Conservation (phyloP, 1,140 invertebrate genomes). For the fruit fly (Drosophila melanogaster) region DNA sequence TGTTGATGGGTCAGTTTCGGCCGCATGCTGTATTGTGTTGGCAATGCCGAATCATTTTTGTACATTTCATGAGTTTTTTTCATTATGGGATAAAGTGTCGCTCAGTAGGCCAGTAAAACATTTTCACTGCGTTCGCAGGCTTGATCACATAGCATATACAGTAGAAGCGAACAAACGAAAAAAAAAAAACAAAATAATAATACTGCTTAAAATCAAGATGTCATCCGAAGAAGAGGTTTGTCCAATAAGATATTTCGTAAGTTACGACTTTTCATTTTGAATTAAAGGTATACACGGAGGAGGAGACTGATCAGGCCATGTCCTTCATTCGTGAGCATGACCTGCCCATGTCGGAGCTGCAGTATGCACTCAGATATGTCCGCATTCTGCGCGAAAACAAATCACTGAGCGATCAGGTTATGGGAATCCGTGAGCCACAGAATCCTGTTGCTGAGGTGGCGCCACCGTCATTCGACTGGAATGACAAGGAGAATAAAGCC, state of each 20-base stretch:
- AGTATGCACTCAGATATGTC: constrained; percentile 51
- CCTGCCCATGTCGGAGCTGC: constrained; percentile 59
- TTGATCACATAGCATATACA: not conserved
- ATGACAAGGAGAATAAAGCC: not conserved
- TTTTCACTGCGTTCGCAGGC: not conserved
- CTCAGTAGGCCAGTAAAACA: constrained; percentile 10
- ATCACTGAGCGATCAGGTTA: not conserved
- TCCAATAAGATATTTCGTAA: no score
- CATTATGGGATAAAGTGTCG: not conserved
- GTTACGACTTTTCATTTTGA: not conserved
- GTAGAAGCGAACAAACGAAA: not conserved
- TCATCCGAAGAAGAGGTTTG: constrained; percentile 17
- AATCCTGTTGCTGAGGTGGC: not conserved
- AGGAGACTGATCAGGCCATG: constrained; percentile 41
- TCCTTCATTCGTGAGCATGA: constrained; percentile 38
- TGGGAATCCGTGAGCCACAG: not conserved
- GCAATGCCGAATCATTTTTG: constrained; percentile 14
- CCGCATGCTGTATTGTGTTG: constrained; percentile 24
- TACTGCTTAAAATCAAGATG: constrained; percentile 4
- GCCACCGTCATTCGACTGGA: constrained; percentile 10
- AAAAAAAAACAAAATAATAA: not conserved
- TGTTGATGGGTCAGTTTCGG: constrained; percentile 45
- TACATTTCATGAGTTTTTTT: constrained; percentile 1
- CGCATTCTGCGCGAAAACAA: constrained; percentile 31
- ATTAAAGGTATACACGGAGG: constrained; percentile 42